Evolutionary conservation across 2,113 vertebrate species (phyloP), one percentile per base, ranked within the genome.

Genomic region (Atractosteus spatula): DNA sequence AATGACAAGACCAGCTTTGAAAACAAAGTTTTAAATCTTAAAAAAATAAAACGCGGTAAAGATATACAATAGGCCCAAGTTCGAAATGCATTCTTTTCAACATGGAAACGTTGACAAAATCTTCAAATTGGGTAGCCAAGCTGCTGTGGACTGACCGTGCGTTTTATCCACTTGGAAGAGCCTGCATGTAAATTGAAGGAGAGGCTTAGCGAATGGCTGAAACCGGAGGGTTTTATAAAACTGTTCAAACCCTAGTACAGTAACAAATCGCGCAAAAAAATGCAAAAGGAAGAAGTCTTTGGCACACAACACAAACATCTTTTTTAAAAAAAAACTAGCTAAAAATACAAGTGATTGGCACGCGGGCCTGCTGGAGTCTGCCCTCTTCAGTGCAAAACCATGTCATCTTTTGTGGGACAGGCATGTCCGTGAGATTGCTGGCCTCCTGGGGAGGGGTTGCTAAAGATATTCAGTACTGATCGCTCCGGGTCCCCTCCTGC

Each of bases 331-430:
- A 74, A 70, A 71, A 79, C 74, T 75, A 77, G 17, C 57, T 71
- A 29, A 51, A 66, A 69, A 42, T 8, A 13, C 66, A 66, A 71
- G 76, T 62, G 82, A 62, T 76, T 56, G 84, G 78, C 71, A 64
- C 73, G 75, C 74, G 72, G 82, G 81, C 66, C 66, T 62, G 73
- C 74, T 41, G 55, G 55, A 65, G 87, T 92, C 83, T 87, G 86
- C 89, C 75, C 41, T 71, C 72, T 74, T 82, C 84, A 67, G 80
- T 89, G 88, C 88, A 87, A 84, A 84, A 86, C 88, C 66, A 76
- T 77, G 78, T 89, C 85, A 0, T 76, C 45, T 79, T 54, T 16
- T 47, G 55, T 41, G 1, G 47, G 41, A 11, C 71, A 69, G 45
- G 14, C 29, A 29, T 29, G 29, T 29, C 29, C 29, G 29, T 44